These are phyloP conservation scores for Lasioglossum baleicum DNA, from an alignment of 1,140 invertebrate species.

Conservation along the genomic window DNA sequence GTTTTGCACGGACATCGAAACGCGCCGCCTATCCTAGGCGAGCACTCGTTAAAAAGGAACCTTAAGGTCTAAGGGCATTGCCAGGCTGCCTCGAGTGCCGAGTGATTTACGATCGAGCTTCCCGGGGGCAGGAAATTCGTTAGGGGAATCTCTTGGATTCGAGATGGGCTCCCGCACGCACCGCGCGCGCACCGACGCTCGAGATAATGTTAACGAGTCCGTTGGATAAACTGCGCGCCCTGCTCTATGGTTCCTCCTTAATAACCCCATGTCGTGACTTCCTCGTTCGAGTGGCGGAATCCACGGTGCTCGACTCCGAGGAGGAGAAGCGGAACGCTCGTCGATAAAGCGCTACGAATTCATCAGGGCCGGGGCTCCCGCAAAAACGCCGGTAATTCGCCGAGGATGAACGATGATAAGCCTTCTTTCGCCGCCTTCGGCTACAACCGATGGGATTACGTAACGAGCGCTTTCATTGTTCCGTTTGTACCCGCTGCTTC, in stretches of 20 bases:
- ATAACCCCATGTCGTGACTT: slow-evolving; percentile 61
- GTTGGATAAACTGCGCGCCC: slow-evolving; percentile 52
- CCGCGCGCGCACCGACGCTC: slow-evolving; percentile 40
- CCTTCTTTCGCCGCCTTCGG: neutral
- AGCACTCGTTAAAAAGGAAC: slow-evolving; percentile 62
- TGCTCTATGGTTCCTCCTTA: slow-evolving; percentile 52
- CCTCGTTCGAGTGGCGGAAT: slow-evolving; percentile 32
- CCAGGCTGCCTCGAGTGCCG: slow-evolving; percentile 51
- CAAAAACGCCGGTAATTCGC: neutral
- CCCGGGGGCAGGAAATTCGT: slow-evolving; percentile 68
- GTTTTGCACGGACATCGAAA: slow-evolving; percentile 49
- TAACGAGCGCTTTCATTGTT: slow-evolving; percentile 6
- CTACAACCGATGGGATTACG: slow-evolving; percentile 1
- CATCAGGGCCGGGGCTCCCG: slow-evolving; percentile 5
- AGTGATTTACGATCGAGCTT: slow-evolving; percentile 67
- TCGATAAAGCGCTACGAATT: slow-evolving; percentile 55
- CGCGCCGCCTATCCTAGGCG: neutral
- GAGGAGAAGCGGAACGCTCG: slow-evolving; percentile 10
- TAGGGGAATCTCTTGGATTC: slow-evolving; percentile 67
- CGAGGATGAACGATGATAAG: neutral
- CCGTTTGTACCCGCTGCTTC: too few species aligned
- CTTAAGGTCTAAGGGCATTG: slow-evolving; percentile 54
- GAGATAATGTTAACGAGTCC: slow-evolving; percentile 68
- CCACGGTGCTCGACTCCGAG: neutral
- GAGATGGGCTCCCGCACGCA: slow-evolving; percentile 66